These are phyloP conservation scores for Cybosia mesomella DNA, from an alignment of 2,888 invertebrate genomes.

Conservation along the genomic window DNA sequence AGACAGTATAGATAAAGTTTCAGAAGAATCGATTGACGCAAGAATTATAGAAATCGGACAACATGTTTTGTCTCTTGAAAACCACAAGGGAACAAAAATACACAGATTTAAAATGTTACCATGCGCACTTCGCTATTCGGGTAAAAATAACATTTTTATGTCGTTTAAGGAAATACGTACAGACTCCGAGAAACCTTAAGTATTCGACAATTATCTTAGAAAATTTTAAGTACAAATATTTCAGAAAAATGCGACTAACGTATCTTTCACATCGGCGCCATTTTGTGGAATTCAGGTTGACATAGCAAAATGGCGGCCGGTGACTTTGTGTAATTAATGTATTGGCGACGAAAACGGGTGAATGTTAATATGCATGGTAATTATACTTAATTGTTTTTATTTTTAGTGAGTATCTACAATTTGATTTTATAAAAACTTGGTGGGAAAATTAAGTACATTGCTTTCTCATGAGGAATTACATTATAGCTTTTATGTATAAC, in stretches of 20 bases:
- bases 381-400: constrained; percentile 11
- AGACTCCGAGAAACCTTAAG: neutral
- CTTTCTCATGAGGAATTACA: neutral
- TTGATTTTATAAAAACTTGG: neutral
- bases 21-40: no score
- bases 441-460: neutral
- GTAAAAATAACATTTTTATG: neutral
- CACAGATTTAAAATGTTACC: no score
- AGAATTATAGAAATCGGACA: no score
- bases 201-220: constrained; percentile 13
- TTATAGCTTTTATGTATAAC: no score
- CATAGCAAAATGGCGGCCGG: constrained; percentile 36
- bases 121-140: neutral
- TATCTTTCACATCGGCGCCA: constrained; percentile 27
- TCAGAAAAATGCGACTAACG: constrained; percentile 25
- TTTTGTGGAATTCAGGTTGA: constrained; percentile 33
- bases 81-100: no score
- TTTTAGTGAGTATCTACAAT: neutral
- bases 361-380: constrained; percentile 26
- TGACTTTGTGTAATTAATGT: constrained; percentile 36
- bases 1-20: no score
- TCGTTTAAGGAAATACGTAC: neutral
- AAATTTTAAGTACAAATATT: constrained; percentile 19
- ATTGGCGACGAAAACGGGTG: constrained; percentile 21
- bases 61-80: no score